Base-by-base conservation (phyloP, 2,113 vertebrate genomes). In the Anolis carolinensis region DNA sequence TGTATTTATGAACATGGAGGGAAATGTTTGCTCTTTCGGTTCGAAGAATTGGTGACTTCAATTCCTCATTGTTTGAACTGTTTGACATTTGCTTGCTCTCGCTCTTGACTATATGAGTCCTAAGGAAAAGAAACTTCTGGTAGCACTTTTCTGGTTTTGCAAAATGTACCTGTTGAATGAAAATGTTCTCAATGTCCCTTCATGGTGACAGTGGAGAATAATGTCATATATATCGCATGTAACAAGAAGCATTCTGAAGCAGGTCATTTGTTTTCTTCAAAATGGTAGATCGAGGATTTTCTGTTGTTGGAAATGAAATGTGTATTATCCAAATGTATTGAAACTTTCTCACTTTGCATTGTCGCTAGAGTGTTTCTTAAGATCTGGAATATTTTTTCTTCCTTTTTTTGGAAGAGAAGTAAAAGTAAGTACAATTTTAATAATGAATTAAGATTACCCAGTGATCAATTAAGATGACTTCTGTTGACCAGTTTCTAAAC, bases 1-100 rank as follows among this genome's bases (percentile, higher is more conserved):
- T 86, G 89, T 90, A 91, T 93, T 93, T 92, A 92, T 86, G 59
- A 87, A 93, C 91, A 92, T 92, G 91, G 89, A 86, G 92, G 91
- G 89, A 95, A 94, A 91, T 87, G 80, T 86, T 92, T 79, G 74
- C 27, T 71, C 25, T 91, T 85, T 90, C 86, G 88, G 93, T 82
- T 71, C 90, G 87, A 90, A 89, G 90, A 84, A 86, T 87, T 80
- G 90, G 91, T 11, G 16, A 20, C 36, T 36, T 81, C 23, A 81
- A 90, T 90, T 65, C 88, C 25, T 92, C 91, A 86, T 82, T 85
- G 86, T 73, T 30, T 90, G 91, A 89, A 86, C 82, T 85, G 86
- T 73, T 30, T 90, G 92, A 89, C 89, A 30, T 59, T 39, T 86
- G 82, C 89, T 13, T 27, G n/a, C 11, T 0, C 18, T n/a, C 1